Conservation (phyloP, 2,113 vertebrate genomes). For the Lepus americanus region DNA sequence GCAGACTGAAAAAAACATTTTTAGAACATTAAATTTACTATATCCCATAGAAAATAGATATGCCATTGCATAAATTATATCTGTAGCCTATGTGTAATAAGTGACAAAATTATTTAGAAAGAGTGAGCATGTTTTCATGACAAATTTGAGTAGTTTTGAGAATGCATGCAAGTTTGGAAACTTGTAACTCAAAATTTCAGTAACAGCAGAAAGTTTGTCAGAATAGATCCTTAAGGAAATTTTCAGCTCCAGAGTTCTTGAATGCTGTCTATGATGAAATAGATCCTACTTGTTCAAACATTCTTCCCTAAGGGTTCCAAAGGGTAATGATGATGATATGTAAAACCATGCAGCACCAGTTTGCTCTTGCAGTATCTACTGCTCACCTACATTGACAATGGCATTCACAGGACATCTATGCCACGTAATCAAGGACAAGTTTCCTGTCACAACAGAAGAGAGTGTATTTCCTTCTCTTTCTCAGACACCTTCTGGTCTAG, state of each 20-base stretch:
- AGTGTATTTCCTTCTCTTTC: not conserved
- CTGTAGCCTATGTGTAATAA: not conserved
- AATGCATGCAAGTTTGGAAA: not conserved
- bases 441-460: not conserved
- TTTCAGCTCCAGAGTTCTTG: not conserved
- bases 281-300: not conserved
- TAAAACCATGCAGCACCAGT: not conserved
- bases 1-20: not conserved
- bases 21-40: not conserved
- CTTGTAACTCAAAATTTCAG: not conserved
- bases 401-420: not conserved
- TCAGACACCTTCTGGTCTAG: not conserved
- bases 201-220: not conserved
- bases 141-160: not conserved
- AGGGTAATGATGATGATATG: not conserved
- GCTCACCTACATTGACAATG: not conserved
- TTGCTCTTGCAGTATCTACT: not conserved
- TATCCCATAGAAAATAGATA: slow-evolving; percentile 4
- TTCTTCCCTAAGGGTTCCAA: not conserved
- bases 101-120: not conserved
- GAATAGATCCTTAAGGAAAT: not conserved
- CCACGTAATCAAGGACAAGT: accelerated
- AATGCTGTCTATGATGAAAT: not conserved
- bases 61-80: not conserved
- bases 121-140: not conserved